These are phyloP conservation scores for Oreortyx pictus DNA, from an alignment of 2,797 vertebrate genomes.

Conservation along the genomic window DNA sequence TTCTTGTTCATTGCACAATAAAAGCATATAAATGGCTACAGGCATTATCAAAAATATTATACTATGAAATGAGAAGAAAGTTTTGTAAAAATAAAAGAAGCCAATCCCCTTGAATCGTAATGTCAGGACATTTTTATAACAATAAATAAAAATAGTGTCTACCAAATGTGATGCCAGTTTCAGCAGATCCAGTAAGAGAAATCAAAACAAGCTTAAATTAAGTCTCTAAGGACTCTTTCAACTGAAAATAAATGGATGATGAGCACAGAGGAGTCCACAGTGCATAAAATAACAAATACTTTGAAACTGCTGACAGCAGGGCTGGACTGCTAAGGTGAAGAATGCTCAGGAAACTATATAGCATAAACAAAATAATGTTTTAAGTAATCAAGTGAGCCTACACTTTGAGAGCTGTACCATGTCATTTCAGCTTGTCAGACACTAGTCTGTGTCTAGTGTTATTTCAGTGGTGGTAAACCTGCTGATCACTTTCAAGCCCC, in stretches of 20 bases:
- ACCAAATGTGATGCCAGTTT: neutral
- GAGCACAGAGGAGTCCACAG: neutral
- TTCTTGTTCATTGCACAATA: neutral
- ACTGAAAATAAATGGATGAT: constrained; percentile 49
- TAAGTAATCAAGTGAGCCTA: neutral
- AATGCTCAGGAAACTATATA: constrained; percentile 41
- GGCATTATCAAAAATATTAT: neutral
- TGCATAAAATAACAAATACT: constrained; percentile 57
- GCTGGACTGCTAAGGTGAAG: constrained; percentile 34
- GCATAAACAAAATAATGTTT: constrained; percentile 39
- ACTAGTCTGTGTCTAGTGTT: neutral
- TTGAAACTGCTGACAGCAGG: constrained; percentile 60
- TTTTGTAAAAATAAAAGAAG: neutral
- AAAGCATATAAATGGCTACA: neutral
- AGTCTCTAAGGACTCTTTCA: constrained; percentile 33
- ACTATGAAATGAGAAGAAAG: neutral
- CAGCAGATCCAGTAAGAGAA: constrained; percentile 11
- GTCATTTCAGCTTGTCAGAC: neutral
- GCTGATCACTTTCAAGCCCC: neutral
- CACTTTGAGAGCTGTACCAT: neutral
- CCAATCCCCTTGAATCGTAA: neutral
- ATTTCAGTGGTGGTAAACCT: neutral
- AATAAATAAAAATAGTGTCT: constrained; percentile 21
- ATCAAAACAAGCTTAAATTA: constrained; percentile 52
- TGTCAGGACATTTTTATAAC: neutral